A percentile compares a stretch with the other conserved stretches of the same genome.
phyloP scores from a whole-genome alignment of 2,888 invertebrate genomes.

The Chydorus sphaericus region DNA sequence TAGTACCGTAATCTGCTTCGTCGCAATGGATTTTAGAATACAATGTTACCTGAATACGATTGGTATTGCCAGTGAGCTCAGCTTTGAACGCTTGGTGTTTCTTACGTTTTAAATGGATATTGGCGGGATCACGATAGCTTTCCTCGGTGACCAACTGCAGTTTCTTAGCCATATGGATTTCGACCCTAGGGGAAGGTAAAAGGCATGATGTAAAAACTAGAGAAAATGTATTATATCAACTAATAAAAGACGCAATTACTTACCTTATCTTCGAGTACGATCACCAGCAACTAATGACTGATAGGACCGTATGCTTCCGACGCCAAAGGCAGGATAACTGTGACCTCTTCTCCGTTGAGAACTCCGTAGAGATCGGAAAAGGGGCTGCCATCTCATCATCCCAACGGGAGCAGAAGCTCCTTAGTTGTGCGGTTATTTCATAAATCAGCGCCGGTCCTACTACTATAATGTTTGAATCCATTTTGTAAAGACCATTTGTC shows the following conservation, averaged over 20 bases:
- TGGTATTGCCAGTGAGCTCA: slow-evolving; percentile 94
- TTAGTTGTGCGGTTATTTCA: no score
- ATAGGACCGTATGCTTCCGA: slow-evolving; percentile 97
- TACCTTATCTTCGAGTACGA: slow-evolving; percentile 89
- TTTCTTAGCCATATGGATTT: slow-evolving; percentile 99
- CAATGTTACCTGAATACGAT: slow-evolving; percentile 57
- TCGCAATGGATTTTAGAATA: background rate
- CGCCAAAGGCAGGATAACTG: slow-evolving; percentile 82
- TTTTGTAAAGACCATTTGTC: no score
- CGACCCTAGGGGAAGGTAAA: slow-evolving; percentile 45
- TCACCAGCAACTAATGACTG: slow-evolving; percentile 88
- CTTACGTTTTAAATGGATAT: slow-evolving; percentile 98
- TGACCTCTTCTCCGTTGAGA: slow-evolving; percentile 64
- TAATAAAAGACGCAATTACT: background rate
- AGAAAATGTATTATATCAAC: background rate
- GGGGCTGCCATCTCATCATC: no score
- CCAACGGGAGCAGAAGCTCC: no score
- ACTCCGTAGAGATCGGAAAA: slow-evolving; percentile 86
- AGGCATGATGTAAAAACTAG: background rate
- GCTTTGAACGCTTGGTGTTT: slow-evolving; percentile 99
- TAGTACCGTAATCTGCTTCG: background rate
- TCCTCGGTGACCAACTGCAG: slow-evolving; percentile 96
- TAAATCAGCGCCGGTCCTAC: no score
- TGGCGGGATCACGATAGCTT: slow-evolving; percentile 62
- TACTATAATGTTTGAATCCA: no score